Evolutionary conservation across 2,113 vertebrate genomes (phyloP).

Genomic region (Hymenochirus boettgeri): DNA sequence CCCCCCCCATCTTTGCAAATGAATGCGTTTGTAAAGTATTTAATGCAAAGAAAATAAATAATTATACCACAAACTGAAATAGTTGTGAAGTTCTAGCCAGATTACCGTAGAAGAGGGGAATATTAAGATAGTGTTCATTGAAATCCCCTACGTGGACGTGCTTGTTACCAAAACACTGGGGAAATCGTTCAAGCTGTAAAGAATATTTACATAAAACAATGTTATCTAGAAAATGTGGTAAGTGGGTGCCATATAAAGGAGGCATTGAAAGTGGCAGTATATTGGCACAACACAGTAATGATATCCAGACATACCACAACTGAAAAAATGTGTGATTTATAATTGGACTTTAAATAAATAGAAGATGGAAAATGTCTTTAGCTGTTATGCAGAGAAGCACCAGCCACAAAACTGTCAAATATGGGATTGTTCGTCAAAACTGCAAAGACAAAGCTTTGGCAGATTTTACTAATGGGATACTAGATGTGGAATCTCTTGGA

Average conservation of each 20-base stretch:
- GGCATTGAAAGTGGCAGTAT: conserved; percentile 30
- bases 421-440: neutral
- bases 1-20: no score
- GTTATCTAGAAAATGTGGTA: conserved; percentile 40
- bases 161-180: conserved; percentile 29
- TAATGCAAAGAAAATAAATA: no score
- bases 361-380: neutral
- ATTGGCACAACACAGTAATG: conserved; percentile 33
- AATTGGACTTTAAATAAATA: conserved; percentile 36
- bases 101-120: no score
- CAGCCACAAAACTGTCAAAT: neutral
- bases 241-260: conserved; percentile 39
- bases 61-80: no score
- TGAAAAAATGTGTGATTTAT: conserved; percentile 21
- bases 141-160: no score
- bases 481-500: neutral
- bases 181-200: conserved; percentile 23
- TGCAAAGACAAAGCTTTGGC: neutral
- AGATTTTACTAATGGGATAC: neutral
- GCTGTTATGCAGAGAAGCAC: neutral
- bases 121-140: no score
- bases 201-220: conserved; percentile 40
- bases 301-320: conserved; percentile 37
- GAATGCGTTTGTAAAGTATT: no score
- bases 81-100: no score